A percentile compares a stretch with the other conserved stretches of the same genome.
Conservation (phyloP, 2,888 invertebrate genomes). For the Thyatira batis region DNA sequence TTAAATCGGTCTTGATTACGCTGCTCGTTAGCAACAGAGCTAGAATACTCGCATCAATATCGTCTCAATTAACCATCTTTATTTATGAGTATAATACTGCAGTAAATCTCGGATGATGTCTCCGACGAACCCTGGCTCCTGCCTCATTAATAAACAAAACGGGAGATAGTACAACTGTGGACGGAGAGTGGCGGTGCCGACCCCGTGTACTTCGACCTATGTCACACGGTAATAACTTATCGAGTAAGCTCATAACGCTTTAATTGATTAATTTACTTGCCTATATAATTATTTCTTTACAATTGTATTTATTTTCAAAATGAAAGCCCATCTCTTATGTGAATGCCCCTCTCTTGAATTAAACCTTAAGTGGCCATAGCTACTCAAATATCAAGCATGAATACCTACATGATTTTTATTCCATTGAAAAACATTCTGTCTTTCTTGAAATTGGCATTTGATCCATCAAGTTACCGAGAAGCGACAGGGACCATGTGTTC, state of each 20-base stretch:
- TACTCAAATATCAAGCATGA: too few relatives aligned
- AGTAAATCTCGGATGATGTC: conserved; percentile 61
- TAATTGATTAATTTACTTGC: conserved; percentile 28
- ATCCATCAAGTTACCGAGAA: conserved; percentile 44
- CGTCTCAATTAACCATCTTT: conserved; percentile 54
- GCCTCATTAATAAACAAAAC: conserved; percentile 53
- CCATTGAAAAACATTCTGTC: conserved; percentile 2
- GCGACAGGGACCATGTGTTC: conserved; percentile 53
- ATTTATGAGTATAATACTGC: conserved; percentile 59
- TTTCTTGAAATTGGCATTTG: conserved; percentile 34
- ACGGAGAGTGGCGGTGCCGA: conserved; percentile 7
- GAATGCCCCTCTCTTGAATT: too few relatives aligned
- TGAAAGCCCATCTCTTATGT: too few relatives aligned
- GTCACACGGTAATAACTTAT: conserved; percentile 27
- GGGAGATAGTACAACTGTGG: conserved; percentile 6
- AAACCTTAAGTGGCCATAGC: too few relatives aligned
- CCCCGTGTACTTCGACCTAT: conserved; percentile 24
- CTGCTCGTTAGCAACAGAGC: conserved; percentile 34
- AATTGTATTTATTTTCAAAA: too few relatives aligned
- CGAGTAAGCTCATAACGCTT: conserved; percentile 21
- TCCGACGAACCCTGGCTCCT: conserved; percentile 24
- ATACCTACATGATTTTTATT: neutral
- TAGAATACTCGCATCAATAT: conserved; percentile 25
- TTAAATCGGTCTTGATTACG: conserved; percentile 33
- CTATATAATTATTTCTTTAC: conserved; percentile 38